These are phyloP conservation scores for Hippocampus comes DNA, from an alignment of 2,113 vertebrate species.

Conservation along the genomic window DNA sequence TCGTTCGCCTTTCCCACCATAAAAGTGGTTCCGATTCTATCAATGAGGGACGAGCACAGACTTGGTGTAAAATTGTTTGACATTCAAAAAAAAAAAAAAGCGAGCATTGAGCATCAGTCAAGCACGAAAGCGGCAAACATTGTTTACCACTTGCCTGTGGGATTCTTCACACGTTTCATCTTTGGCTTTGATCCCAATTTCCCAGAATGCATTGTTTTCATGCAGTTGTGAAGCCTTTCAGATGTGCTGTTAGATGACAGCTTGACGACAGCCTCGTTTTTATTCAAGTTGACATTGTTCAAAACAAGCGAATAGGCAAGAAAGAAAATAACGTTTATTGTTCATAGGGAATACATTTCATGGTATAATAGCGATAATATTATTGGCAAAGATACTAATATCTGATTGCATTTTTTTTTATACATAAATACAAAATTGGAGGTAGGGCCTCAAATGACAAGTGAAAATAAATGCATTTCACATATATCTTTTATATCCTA, in stretches of 20 bases:
- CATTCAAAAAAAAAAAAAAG: not conserved
- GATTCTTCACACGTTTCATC: not conserved
- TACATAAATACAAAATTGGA: conserved; percentile 99
- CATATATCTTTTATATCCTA: conserved; percentile 74
- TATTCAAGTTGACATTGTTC: not conserved
- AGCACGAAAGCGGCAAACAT: not conserved
- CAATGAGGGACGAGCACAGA: not conserved
- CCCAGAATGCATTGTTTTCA: not conserved
- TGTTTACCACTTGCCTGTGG: not conserved
- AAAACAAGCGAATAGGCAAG: conserved; percentile 23
- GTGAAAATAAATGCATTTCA: conserved; percentile 82
- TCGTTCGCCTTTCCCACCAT: not conserved
- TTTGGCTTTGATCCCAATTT: not conserved
- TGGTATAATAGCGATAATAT: conserved; percentile 88
- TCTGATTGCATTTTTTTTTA: conserved; percentile 92
- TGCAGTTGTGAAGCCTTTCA: not conserved
- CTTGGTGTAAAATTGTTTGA: not conserved
- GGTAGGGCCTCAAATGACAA: conserved; percentile 97
- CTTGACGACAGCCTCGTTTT: not conserved
- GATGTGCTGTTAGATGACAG: not conserved
- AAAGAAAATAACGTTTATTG: conserved; percentile 88
- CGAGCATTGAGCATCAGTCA: not conserved
- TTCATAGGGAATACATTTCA: conserved; percentile 86
- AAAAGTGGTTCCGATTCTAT: not conserved
- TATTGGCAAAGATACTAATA: conserved; percentile 98